Conservation (phyloP, 2,888 invertebrate species). For the Eudasyphora cyanicolor region DNA sequence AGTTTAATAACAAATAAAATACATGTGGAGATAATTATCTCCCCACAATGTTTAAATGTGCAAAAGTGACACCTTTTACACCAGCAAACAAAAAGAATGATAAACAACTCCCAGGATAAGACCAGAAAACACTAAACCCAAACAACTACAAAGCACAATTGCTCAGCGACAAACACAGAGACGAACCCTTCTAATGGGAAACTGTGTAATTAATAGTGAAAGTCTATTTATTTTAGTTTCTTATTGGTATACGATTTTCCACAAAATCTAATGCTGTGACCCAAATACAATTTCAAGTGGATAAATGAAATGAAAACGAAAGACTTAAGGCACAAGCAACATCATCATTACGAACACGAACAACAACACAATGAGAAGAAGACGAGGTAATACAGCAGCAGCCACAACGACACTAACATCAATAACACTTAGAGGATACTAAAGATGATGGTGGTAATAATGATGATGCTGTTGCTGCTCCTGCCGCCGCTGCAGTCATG, state of each 20-base stretch:
- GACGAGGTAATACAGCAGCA: too few species aligned
- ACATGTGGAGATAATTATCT: too few species aligned
- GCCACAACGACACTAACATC: neutral
- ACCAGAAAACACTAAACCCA: neutral
- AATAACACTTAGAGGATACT: neutral
- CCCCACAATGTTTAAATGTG: too few species aligned
- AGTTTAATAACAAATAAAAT: too few species aligned
- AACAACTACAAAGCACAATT: neutral
- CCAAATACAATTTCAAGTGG: slow-evolving; percentile 19
- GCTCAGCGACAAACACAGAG: neutral
- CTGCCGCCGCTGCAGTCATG: slow-evolving; percentile 35
- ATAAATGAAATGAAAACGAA: slow-evolving; percentile 13
- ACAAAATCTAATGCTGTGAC: neutral
- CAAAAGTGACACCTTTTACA: neutral
- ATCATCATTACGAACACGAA: slow-evolving; percentile 13
- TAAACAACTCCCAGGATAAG: neutral
- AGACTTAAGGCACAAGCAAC: slow-evolving; percentile 27
- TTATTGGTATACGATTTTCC: neutral
- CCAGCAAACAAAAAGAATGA: neutral
- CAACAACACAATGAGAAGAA: neutral
- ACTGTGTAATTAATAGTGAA: slow-evolving; percentile 39
- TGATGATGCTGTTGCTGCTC: neutral
- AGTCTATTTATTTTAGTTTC: too few species aligned
- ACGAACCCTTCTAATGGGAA: neutral
- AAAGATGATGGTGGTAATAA: slow-evolving; percentile 7